Conservation (phyloP, 2,797 vertebrate genomes). For the Sebastes taczanowskii region DNA sequence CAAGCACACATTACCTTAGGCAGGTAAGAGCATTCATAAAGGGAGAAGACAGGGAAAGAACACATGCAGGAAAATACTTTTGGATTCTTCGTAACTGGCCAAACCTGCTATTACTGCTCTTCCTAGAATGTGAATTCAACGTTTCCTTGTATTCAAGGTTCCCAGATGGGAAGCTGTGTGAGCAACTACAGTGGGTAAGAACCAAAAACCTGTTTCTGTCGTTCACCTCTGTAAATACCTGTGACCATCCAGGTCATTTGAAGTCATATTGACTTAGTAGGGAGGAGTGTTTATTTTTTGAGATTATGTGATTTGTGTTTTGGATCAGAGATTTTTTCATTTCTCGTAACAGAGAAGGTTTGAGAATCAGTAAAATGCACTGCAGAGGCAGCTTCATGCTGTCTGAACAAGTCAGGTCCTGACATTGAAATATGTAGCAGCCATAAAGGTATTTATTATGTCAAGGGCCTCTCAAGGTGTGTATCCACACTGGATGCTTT, state of each 20-base stretch:
- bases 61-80: conserved; percentile 4
- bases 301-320: conserved; percentile 23
- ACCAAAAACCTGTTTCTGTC: conserved; percentile 9
- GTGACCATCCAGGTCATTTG: conserved; percentile 32
- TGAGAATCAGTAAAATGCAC: conserved; percentile 38
- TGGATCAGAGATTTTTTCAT: conserved; percentile 1
- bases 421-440: conserved; percentile 62
- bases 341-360: neutral
- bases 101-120: neutral
- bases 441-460: conserved; percentile 71
- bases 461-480: conserved; percentile 47
- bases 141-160: conserved; percentile 22
- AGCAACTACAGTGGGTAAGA: conserved; percentile 93
- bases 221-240: conserved; percentile 45
- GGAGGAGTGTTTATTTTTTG: conserved; percentile 46
- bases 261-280: conserved; percentile 52
- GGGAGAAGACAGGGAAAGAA: conserved; percentile 34
- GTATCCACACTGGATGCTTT: neutral
- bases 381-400: conserved; percentile 19
- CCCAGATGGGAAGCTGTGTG: conserved; percentile 93
- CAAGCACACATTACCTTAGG: conserved; percentile 83
- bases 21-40: conserved; percentile 77
- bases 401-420: conserved; percentile 80
- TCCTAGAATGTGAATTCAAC: conserved; percentile 59
- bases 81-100: neutral